phyloP scores from a whole-genome alignment of 1,140 invertebrate species.

The Ceratosolen fusciceps region DNA sequence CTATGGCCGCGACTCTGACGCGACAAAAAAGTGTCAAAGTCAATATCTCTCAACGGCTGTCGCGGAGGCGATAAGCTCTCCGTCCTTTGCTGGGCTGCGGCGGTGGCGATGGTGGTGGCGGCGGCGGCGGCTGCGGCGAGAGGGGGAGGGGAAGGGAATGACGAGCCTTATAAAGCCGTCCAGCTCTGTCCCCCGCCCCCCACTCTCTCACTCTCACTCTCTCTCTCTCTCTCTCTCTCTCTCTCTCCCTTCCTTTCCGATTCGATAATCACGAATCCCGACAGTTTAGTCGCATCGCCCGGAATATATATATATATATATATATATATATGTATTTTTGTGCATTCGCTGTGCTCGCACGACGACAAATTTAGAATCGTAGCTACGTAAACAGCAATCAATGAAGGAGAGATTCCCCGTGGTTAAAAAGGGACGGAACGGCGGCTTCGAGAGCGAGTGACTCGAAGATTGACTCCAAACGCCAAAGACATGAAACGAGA shows the following conservation, averaged over 20 bases:
- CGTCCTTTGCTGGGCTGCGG: too few species aligned
- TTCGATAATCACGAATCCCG: conserved; percentile 11
- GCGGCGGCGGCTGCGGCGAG: too few species aligned
- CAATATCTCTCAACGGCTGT: not conserved
- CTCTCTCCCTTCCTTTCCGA: not conserved
- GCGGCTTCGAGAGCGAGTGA: not conserved
- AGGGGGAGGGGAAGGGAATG: not conserved
- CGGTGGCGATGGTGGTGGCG: too few species aligned
- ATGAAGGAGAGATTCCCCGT: conserved; percentile 25
- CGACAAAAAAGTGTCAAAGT: not conserved
- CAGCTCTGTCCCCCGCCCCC: not conserved
- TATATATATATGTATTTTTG: too few species aligned
- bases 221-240: too few species aligned
- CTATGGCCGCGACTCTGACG: not conserved
- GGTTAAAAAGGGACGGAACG: conserved; percentile 21
- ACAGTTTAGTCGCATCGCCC: not conserved
- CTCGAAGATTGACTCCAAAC: not conserved
- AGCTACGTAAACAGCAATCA: conserved; percentile 52
- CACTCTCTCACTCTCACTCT: too few species aligned
- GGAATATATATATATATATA: too few species aligned
- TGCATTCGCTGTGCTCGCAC: not conserved
- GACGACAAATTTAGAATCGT: conserved; percentile 48
- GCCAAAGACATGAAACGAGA: not conserved
- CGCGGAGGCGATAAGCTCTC: too few species aligned
- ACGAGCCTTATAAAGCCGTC: not conserved